A percentile compares a stretch with the other conserved stretches of the same genome.
Evolutionary conservation across 2,888 invertebrate species (phyloP).

Genomic region (Brenthis hecate): DNA sequence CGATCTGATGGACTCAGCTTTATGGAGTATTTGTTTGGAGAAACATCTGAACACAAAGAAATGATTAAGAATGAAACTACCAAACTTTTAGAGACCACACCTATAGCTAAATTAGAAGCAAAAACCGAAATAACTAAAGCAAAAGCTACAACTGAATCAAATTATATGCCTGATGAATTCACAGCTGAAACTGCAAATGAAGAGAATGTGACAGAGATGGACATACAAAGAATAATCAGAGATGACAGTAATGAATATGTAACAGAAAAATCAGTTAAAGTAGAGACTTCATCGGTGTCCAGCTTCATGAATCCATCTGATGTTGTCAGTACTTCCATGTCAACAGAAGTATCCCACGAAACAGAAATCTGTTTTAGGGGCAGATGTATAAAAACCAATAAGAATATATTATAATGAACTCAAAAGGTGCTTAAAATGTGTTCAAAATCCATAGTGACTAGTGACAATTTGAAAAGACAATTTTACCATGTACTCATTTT

Average conservation of each 20-base stretch:
- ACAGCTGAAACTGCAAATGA: conserved; percentile 51
- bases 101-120: conserved; percentile 36
- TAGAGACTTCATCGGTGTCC: conserved; percentile 64
- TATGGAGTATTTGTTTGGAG: conserved; percentile 73
- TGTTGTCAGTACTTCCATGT: conserved; percentile 88
- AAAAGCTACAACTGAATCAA: conserved; percentile 63
- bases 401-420: conserved; percentile 61
- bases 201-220: conserved; percentile 43
- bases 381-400: conserved; percentile 88
- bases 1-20: conserved; percentile 65
- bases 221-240: background rate
- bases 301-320: conserved; percentile 78
- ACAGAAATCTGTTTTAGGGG: conserved; percentile 95
- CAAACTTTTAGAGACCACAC: conserved; percentile 43
- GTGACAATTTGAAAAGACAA: conserved; percentile 41
- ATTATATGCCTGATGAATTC: conserved; percentile 72
- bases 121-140: conserved; percentile 52
- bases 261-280: conserved; percentile 41
- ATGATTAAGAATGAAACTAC: conserved; percentile 33
- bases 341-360: conserved; percentile 91
- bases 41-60: conserved; percentile 53
- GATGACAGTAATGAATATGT: conserved; percentile 6
- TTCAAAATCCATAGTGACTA: conserved; percentile 55
- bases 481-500: conserved; percentile 16
- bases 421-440: conserved; percentile 61